Base-by-base conservation (phyloP, 2,113 vertebrate genomes). In the Sapayoa aenigma region DNA sequence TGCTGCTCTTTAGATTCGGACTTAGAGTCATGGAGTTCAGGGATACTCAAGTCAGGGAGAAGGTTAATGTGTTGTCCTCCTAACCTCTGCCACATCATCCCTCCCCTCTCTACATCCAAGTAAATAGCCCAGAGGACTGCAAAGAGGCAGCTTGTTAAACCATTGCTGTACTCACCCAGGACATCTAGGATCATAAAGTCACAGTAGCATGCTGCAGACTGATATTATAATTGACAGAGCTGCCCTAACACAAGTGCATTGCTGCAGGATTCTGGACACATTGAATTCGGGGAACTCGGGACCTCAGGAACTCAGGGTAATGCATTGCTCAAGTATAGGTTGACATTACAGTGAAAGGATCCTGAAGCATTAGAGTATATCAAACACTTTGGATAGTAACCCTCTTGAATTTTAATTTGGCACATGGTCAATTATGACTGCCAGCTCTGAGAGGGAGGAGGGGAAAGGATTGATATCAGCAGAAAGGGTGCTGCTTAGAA, bases 391-490 rank as follows among this genome's bases (percentile, higher is more conserved):
- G 55, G 59, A 87, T 60, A 86, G 68, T 83, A 95, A 82, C 28
- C 12, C 55, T 91, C 80, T 53, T 84, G 73, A 91, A 67, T 94
- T 96, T 92, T 73, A 67, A 65, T 92, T 67, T 95, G 90, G 92
- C 66, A 93, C 46, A 27, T 0, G 1, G 53, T 81, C 69, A 78
- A 14, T 76, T 75, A 27, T 72, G 59, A 74, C 68, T 88, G 68
- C 50, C 60, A 84, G 72, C 47, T 88, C 55, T 77, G 44, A 90
- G 65, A 78, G n/a, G 55, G 24, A 80, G 44, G 53, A 90, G 41
- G 60, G 41, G 30, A 93, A 89, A 82, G 56, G 73, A 74, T 9
- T 90, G 59, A 11, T 89, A 63, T 15, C 75, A 86, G 68, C 28
- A 55, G 74, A 86, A 94, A 93, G 76, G 39, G 62, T 71, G 39